A percentile compares a stretch with the other conserved stretches of the same genome.
Evolutionary conservation across 2,888 invertebrate genomes (phyloP).

Genomic region (Diogma glabrata): DNA sequence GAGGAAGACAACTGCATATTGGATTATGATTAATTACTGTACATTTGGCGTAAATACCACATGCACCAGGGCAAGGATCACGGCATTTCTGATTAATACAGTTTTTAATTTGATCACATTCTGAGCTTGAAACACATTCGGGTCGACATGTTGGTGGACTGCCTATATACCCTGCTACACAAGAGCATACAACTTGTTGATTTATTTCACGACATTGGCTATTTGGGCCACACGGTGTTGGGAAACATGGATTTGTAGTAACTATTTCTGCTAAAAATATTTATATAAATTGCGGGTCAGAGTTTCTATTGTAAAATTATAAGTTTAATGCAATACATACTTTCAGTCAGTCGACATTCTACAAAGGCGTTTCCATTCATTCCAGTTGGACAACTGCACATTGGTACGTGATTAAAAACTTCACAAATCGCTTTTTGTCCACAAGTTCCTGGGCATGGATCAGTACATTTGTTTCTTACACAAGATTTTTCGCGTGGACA

Average conservation of each 20-base stretch:
- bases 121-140: conserved; percentile 57
- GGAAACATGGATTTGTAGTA: conserved; percentile 51
- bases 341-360: conserved; percentile 37
- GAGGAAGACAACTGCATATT: conserved; percentile 54
- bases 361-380: conserved; percentile 64
- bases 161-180: conserved; percentile 54
- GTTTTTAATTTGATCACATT: conserved; percentile 52
- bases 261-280: conserved; percentile 33
- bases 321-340: conserved; percentile 25
- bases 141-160: conserved; percentile 60
- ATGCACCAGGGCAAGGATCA: conserved; percentile 64
- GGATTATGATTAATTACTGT: conserved; percentile 64
- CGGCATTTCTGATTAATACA: conserved; percentile 61
- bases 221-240: conserved; percentile 62
- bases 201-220: conserved; percentile 59
- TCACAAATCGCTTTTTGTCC: conserved; percentile 56
- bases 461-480: conserved; percentile 53
- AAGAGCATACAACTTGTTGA: conserved; percentile 54
- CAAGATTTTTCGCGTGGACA: conserved; percentile 55
- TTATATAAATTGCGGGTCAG: neutral
- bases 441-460: conserved; percentile 62
- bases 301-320: conserved; percentile 36
- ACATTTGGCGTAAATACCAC: conserved; percentile 64
- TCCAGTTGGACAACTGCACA: conserved; percentile 56
- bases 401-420: conserved; percentile 58